Conservation (phyloP, 1,140 invertebrate genomes). For the Eubasilissa regina region DNA sequence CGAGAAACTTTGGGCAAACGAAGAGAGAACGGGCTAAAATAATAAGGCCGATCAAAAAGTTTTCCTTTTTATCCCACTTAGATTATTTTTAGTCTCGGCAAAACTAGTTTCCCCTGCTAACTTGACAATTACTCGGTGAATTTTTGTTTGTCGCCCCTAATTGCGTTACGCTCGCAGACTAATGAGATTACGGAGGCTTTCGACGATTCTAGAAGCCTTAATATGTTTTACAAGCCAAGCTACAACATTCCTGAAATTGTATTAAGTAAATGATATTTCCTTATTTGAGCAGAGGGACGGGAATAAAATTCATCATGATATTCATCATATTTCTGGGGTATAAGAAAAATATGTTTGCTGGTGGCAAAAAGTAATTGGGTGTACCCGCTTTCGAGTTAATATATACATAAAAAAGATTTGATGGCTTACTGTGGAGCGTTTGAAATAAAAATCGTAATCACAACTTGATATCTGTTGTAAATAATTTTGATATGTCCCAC, state of each 20-base stretch:
- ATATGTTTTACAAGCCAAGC: conserved; percentile 4
- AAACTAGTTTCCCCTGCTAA: conserved; percentile 3
- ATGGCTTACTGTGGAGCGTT: neutral
- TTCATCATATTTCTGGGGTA: neutral
- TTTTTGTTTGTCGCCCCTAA: conserved; percentile 8
- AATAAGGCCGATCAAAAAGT: conserved; percentile 14
- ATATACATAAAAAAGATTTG: neutral
- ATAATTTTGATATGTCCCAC: too few species aligned
- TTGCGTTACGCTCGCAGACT: neutral
- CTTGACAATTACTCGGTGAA: neutral
- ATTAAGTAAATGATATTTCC: neutral
- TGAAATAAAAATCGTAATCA: conserved; percentile 4
- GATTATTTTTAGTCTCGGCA: neutral
- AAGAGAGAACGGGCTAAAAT: neutral
- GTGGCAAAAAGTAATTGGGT: neutral
- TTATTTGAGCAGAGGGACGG: neutral
- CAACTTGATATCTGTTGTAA: neutral
- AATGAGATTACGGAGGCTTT: conserved; percentile 14
- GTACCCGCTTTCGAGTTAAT: neutral
- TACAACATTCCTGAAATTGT: neutral
- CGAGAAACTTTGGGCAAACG: too few species aligned
- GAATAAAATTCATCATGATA: neutral
- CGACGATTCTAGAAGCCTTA: neutral
- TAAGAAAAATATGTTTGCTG: neutral
- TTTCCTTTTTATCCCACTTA: neutral